Evolutionary conservation across 2,797 vertebrate species (phyloP), one percentile per base, ranked within the genome.

Genomic region (Etheostoma perlongum): DNA sequence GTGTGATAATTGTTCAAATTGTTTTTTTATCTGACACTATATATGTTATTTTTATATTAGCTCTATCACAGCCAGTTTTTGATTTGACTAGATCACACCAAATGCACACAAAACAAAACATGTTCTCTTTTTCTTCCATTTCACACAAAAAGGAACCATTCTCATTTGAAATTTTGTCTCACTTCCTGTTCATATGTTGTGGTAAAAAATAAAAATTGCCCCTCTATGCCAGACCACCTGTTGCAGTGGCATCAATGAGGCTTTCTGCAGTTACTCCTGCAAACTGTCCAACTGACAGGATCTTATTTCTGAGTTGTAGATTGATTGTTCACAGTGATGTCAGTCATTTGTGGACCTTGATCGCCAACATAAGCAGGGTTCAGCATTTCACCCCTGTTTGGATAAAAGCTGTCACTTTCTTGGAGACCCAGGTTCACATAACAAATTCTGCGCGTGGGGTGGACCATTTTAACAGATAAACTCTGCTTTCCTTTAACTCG

Each of bases 301-400:
- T 60, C 8, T n/a, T 52, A 2, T 36, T 49, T 18, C 13, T 71
- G 52, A 25, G 12, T 23, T 83, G 55, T 44, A 16, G 65, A 25
- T 47, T 27, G 2, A 54, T 16, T 66, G 19, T 70, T 21, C 49
- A 14, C 8, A 0, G 19, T 42, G 18, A 67, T 19, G 36, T 21
- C 52, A 68, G 10, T 33, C 55, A 25, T 33, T 86, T 63, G 85
- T 14, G 18, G 53, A 4, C 27, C 60, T 25, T 86, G 75, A 12
- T 85, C 86, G 30, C 64, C 86, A 66, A 80, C 75, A 74, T 87
- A 92, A 60, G 68, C 66, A n/a, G 74, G 71, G 53, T 91, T 92
- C 12, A 84, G 15, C 12, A 57, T 78, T 48, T 14, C 76, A 0
- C 15, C 27, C 0, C 4, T n/a, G 4, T 55, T 64, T 1, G 68